Conservation (phyloP, 2,888 invertebrate species). For the Machimus rusticus region DNA sequence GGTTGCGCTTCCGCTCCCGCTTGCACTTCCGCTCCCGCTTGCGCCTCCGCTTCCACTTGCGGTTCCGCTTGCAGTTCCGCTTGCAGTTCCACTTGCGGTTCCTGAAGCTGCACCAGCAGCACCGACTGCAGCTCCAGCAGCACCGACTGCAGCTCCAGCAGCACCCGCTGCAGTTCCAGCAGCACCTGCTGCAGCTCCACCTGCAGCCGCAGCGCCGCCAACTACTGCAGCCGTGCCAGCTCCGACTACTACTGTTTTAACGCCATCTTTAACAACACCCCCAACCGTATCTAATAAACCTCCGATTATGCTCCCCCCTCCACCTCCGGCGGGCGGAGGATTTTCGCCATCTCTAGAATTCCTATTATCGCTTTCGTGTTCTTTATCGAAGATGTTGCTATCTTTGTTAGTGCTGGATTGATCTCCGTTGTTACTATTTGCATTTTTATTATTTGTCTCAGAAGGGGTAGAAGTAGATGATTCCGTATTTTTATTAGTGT, state of each 20-base stretch:
- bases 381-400: background rate
- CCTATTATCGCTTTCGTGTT: background rate
- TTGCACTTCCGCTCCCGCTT: no score
- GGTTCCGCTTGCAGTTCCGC: no score
- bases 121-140: no score
- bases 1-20: no score
- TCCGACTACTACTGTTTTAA: background rate
- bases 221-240: background rate
- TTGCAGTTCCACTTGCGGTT: no score
- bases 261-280: background rate
- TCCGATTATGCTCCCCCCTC: background rate
- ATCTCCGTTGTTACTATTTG: background rate
- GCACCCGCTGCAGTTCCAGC: background rate
- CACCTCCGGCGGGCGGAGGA: background rate
- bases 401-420: background rate
- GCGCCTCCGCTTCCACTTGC: no score
- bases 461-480: background rate
- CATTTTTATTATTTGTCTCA: background rate
- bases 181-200: background rate
- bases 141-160: background rate
- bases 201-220: background rate
- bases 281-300: background rate
- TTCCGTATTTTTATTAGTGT: background rate
- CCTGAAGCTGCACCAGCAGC: no score
- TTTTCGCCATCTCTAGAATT: no score